Evolutionary conservation across 2,888 invertebrate species (phyloP).

Genomic region (Drosophila hamatofila): DNA sequence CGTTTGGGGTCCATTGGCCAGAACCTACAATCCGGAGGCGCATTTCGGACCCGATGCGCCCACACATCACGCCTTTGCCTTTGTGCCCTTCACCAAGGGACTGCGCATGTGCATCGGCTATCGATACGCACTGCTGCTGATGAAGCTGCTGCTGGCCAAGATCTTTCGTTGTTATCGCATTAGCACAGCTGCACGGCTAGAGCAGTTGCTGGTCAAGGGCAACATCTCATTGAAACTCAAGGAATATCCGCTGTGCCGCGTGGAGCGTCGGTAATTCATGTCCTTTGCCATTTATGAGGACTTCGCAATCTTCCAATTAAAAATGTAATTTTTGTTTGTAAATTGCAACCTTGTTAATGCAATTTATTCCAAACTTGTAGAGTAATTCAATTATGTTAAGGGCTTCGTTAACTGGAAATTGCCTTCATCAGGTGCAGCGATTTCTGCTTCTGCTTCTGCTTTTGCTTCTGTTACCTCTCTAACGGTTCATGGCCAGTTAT

Average conservation of each 20-base stretch:
- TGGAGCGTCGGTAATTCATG: slow-evolving; percentile 57
- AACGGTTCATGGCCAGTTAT: slow-evolving; percentile 33
- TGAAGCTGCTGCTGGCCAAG: slow-evolving; percentile 81
- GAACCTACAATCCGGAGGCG: slow-evolving; percentile 78
- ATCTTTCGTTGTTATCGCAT: slow-evolving; percentile 81
- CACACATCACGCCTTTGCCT: slow-evolving; percentile 78
- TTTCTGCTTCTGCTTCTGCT: not conserved
- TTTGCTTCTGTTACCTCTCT: not conserved
- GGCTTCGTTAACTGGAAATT: slow-evolving; percentile 50
- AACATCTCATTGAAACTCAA: slow-evolving; percentile 82
- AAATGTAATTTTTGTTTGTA: slow-evolving; percentile 65
- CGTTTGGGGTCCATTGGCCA: slow-evolving; percentile 82
- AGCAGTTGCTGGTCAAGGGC: slow-evolving; percentile 77
- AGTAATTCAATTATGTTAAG: slow-evolving; percentile 58
- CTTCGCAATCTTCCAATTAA: slow-evolving; percentile 71
- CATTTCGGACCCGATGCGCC: slow-evolving; percentile 75
- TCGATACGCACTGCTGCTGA: slow-evolving; percentile 81
- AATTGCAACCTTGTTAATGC: slow-evolving; percentile 59
- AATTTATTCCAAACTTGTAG: slow-evolving; percentile 61
- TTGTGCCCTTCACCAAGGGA: slow-evolving; percentile 83
- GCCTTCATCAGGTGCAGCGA: slow-evolving; percentile 15
- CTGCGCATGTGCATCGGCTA: slow-evolving; percentile 84
- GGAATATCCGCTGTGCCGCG: slow-evolving; percentile 78
- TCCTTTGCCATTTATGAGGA: slow-evolving; percentile 3
- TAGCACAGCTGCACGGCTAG: slow-evolving; percentile 67